Evolutionary conservation across 2,888 invertebrate genomes (phyloP), one percentile per base, ranked within the genome.

Genomic region (Ennomos fuscantarius): DNA sequence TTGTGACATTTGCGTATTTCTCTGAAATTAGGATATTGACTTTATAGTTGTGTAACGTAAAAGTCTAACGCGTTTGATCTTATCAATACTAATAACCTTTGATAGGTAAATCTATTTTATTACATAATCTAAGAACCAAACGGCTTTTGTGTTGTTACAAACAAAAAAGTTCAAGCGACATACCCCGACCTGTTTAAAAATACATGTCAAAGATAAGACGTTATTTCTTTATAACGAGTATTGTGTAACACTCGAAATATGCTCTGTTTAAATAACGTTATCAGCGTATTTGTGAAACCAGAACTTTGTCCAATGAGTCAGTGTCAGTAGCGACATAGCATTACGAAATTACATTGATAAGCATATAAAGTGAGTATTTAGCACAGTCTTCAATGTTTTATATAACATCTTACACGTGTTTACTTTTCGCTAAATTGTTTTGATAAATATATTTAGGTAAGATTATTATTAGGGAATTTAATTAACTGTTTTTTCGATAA

Each of bases 221-320:
- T 39, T 51, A 53, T 40, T 51, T 64, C 49, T 61, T 46, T 45
- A 57, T 52, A 33, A 37, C 15, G 46, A 51, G 35, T 42, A 50
- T 73, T 71, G 60, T 69, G 64, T 72, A 72, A 69, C 64, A 67
- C 41, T 54, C 45, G 48, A 65, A 72, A 72, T 73, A 72, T 72
- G 63, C 41, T 66, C 39, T 62, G 63, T 66, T 62, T 72, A 71
- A 72, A 73, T 68, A 72, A 58, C 53, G 52, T 60, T 72, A 79
- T 74, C 77, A 65, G 37, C 55, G 15, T 61, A 54, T 66, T 68
- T 72, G 66, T 71, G 53, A 65, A 63, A 62, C 61, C 55, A 69
- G 68, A 61, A 76, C 78, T 76, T 73, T 69, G 74, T 60, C 60
- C 73, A 59, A 37, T 79, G 79, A 79, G 46, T 79, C 77, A 79